These are phyloP conservation scores for Pangasius macronema DNA, from an alignment of 2,797 vertebrate species.

Conservation along the genomic window DNA sequence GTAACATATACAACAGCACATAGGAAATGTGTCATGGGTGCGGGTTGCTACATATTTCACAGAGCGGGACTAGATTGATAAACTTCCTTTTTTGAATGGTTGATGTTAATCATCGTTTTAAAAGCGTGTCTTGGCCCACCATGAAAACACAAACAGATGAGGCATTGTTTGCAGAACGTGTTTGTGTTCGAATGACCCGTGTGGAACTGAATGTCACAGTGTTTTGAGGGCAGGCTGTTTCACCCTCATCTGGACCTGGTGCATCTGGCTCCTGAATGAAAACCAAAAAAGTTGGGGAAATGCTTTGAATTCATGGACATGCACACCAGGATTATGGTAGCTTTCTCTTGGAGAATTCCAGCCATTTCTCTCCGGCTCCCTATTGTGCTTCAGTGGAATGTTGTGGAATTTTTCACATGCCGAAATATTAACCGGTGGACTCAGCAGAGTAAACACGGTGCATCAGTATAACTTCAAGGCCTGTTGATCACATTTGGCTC, in stretches of 20 bases:
- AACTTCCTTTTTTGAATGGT: too few relatives aligned
- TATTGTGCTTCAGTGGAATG: constrained; percentile 68
- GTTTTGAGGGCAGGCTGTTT: constrained; percentile 10
- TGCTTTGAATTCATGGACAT: constrained; percentile 62
- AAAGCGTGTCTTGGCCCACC: background rate
- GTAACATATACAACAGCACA: background rate
- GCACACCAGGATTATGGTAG: constrained; percentile 68
- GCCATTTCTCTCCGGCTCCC: constrained; percentile 64
- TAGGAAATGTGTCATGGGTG: background rate
- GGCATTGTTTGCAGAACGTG: constrained; percentile 9
- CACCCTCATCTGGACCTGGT: constrained; percentile 1
- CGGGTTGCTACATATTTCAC: background rate
- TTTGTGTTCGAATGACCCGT: constrained; percentile 7
- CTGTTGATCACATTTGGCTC: background rate
- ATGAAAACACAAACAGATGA: constrained; percentile 18
- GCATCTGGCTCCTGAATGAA: constrained; percentile 18
- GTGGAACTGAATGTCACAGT: constrained; percentile 6
- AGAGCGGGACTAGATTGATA: background rate
- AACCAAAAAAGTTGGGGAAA: constrained; percentile 39
- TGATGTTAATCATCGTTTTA: background rate
- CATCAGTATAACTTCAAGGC: constrained; percentile 64
- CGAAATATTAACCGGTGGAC: constrained; percentile 73
- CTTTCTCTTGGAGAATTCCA: constrained; percentile 72
- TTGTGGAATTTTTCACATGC: constrained; percentile 77
- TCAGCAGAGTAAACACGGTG: constrained; percentile 73